phyloP scores from a whole-genome alignment of 2,888 invertebrate genomes.

The Resseliella maxima region DNA sequence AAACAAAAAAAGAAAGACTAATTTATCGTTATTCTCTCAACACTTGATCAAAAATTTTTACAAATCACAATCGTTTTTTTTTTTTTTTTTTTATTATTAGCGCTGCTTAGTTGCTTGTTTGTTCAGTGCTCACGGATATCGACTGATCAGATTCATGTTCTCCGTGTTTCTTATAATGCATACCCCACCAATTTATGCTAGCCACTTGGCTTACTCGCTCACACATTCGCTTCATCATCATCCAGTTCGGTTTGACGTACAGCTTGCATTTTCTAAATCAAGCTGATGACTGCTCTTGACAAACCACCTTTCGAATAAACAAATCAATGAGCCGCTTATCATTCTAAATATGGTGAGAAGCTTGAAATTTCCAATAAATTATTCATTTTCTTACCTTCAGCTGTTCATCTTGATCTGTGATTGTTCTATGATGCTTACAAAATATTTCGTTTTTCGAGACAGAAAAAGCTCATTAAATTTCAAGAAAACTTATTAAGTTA shows the following conservation, averaged over 20 bases:
- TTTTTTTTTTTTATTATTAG: not conserved
- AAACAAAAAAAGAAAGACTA: not conserved
- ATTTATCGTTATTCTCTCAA: constrained; percentile 19
- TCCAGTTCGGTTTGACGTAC: not conserved
- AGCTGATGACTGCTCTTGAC: not conserved
- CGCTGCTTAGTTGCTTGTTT: not conserved
- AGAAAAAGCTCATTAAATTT: too few relatives aligned
- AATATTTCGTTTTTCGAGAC: too few relatives aligned
- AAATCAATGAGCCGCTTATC: not conserved
- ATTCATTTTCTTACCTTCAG: too few relatives aligned
- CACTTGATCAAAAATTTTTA: not conserved
- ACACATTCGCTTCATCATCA: too few relatives aligned
- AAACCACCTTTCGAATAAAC: not conserved
- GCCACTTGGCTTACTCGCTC: not conserved
- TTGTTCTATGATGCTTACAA: too few relatives aligned
- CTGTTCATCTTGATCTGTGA: too few relatives aligned
- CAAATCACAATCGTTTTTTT: not conserved
- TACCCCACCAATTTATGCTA: not conserved
- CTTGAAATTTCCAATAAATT: too few relatives aligned
- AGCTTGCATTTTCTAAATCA: constrained; percentile 48
- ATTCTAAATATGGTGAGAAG: not conserved
- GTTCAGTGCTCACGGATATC: constrained; percentile 31
- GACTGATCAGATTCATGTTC: constrained; percentile 38
- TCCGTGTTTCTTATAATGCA: not conserved
- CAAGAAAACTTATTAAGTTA: too few relatives aligned